Percentiles rank a stretch among this genome's conserved stretches.
Conservation (phyloP, 2,113 vertebrate genomes). For the Dinomys branickii region DNA sequence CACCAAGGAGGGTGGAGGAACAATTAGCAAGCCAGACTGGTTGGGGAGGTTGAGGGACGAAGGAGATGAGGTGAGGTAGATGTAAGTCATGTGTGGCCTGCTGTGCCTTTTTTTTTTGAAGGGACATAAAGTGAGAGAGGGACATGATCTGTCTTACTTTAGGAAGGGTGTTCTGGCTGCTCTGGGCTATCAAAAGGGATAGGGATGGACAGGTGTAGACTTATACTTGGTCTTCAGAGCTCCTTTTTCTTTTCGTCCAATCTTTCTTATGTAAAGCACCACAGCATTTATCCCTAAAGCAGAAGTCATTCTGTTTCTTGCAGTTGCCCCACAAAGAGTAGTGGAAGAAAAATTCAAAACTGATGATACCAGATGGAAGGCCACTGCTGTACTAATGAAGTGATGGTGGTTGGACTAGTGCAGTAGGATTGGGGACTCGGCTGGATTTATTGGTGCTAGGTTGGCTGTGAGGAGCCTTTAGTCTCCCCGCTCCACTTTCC, state of each 20-base stretch:
- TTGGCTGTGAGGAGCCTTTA: not conserved
- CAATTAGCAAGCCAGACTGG: fast-evolving
- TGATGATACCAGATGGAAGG: not conserved
- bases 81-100: not conserved
- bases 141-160: not conserved
- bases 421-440: not conserved
- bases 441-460: not conserved
- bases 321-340: not conserved
- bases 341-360: not conserved
- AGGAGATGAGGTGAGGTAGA: not conserved
- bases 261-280: not conserved
- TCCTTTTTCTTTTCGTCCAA: not conserved
- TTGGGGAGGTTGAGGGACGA: too few species aligned
- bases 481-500: not conserved
- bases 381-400: not conserved
- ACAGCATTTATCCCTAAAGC: not conserved
- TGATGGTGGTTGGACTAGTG: not conserved
- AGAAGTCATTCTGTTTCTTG: not conserved
- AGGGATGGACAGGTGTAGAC: not conserved
- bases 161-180: not conserved
- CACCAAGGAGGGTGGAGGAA: not conserved
- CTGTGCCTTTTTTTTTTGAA: not conserved
- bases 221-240: not conserved
- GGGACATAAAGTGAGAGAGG: not conserved
- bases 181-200: not conserved